Conservation (phyloP, 2,888 invertebrate genomes). For the Stenotaenia linearis region DNA sequence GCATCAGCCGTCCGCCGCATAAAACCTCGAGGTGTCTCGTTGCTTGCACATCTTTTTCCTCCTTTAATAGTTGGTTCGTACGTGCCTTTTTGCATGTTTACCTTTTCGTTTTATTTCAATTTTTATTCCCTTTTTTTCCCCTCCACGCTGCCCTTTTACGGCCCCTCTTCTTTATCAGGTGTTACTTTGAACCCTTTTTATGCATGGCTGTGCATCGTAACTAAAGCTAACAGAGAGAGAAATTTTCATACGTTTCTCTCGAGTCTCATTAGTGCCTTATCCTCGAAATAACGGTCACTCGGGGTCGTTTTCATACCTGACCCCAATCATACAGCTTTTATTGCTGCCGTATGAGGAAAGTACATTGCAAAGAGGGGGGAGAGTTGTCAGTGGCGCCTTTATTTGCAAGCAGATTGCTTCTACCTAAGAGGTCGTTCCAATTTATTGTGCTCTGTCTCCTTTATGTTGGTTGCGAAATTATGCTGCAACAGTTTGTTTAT, state of each 20-base stretch:
- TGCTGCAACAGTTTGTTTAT: constrained; percentile 11
- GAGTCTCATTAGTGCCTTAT: constrained; percentile 11
- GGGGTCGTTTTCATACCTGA: constrained; percentile 19
- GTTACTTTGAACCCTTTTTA: not conserved
- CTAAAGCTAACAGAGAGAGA: not conserved
- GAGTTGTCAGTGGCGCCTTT: not conserved
- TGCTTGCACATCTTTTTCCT: not conserved
- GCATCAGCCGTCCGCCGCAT: not conserved
- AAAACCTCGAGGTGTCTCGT: not conserved
- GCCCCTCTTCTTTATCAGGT: not conserved
- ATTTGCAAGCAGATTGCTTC: constrained; percentile 11
- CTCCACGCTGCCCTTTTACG: not conserved
- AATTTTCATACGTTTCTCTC: not conserved
- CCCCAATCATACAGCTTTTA: constrained; percentile 9
- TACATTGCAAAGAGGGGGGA: not conserved
- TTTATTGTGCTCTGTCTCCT: not conserved
- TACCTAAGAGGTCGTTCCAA: constrained; percentile 6
- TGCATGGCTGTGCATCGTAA: not conserved
- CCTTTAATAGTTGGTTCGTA: not conserved
- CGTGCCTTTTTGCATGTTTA: not conserved
- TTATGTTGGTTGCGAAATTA: not conserved
- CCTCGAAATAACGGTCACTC: constrained; percentile 15
- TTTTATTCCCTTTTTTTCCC: not conserved
- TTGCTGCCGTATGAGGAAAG: constrained; percentile 7
- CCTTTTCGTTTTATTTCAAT: not conserved